Evolutionary conservation across 2,888 invertebrate species (phyloP).

Genomic region (Drosophila macrospina): DNA sequence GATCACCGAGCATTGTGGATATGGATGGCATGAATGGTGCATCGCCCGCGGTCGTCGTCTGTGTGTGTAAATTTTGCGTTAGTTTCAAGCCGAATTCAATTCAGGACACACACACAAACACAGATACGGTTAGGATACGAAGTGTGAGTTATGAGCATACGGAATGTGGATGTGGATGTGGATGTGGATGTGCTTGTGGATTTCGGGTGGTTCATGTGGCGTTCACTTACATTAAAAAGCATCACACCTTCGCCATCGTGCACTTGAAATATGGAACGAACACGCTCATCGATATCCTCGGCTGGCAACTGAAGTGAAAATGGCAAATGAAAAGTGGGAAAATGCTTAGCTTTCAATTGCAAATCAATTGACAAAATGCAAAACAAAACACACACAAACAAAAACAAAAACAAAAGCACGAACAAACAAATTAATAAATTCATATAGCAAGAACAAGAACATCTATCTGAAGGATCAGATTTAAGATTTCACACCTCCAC

Average conservation of each 20-base stretch:
- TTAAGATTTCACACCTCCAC: constrained; percentile 49
- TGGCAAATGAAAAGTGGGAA: constrained; percentile 54
- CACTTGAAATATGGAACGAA: constrained; percentile 57
- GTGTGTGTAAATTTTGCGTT: constrained; percentile 70
- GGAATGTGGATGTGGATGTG: constrained; percentile 14
- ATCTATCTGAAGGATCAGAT: constrained; percentile 17
- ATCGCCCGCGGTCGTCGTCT: constrained; percentile 67
- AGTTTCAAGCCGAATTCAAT: constrained; percentile 49
- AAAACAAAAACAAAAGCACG: constrained; percentile 8
- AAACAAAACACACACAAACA: background rate
- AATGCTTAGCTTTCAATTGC: constrained; percentile 50
- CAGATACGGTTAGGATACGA: constrained; percentile 38
- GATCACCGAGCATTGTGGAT: constrained; percentile 55
- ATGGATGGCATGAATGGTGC: constrained; percentile 69
- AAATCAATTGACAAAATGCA: constrained; percentile 11
- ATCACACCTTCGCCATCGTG: constrained; percentile 54
- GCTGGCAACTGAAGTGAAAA: constrained; percentile 61
- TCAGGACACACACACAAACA: constrained; percentile 49
- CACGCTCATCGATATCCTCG: constrained; percentile 48
- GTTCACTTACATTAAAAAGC: constrained; percentile 70
- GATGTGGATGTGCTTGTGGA: background rate
- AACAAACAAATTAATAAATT: constrained; percentile 18
- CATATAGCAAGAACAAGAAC: constrained; percentile 10
- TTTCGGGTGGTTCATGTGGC: background rate
- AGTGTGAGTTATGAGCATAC: constrained; percentile 2